Conservation (phyloP, 2,888 invertebrate species). For the Scaptomyza caliginosa region DNA sequence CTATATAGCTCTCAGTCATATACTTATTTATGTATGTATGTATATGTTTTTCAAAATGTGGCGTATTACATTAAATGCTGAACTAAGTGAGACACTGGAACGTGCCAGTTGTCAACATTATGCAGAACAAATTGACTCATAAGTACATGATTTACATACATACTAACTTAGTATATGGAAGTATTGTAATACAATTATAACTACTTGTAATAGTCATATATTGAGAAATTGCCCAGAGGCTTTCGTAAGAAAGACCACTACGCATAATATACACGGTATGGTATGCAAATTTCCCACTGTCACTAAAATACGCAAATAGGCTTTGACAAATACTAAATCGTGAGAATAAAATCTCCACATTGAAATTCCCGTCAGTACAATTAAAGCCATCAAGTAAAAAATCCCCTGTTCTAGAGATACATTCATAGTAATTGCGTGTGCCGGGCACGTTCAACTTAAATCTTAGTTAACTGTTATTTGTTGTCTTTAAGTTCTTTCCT, state of each 20-base stretch:
- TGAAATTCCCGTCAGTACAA: slow-evolving; percentile 4
- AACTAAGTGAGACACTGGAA: slow-evolving; percentile 61
- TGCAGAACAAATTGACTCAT: slow-evolving; percentile 61
- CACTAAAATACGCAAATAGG: not conserved
- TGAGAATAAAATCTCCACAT: not conserved
- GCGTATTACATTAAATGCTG: slow-evolving; percentile 41
- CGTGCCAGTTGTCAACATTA: slow-evolving; percentile 58
- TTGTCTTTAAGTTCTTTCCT: slow-evolving; percentile 1
- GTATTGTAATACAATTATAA: not conserved
- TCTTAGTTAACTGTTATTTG: not conserved
- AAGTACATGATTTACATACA: slow-evolving; percentile 29
- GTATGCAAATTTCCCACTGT: slow-evolving; percentile 11
- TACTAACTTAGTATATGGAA: not conserved
- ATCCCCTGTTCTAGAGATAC: slow-evolving; percentile 7
- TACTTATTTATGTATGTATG: too few species aligned
- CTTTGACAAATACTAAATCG: not conserved
- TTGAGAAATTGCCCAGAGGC: not conserved
- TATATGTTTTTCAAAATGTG: slow-evolving; percentile 1
- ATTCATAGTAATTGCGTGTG: slow-evolving; percentile 1
- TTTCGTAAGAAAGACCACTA: slow-evolving; percentile 2
- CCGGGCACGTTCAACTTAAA: slow-evolving; percentile 5
- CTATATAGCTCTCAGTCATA: slow-evolving; percentile 12
- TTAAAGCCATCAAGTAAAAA: slow-evolving; percentile 19
- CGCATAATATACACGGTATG: not conserved
- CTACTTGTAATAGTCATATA: slow-evolving; percentile 6